A percentile compares a stretch with the other conserved stretches of the same genome.
phyloP scores from a whole-genome alignment of 2,113 vertebrate species.

The Ceyx margarethae region DNA sequence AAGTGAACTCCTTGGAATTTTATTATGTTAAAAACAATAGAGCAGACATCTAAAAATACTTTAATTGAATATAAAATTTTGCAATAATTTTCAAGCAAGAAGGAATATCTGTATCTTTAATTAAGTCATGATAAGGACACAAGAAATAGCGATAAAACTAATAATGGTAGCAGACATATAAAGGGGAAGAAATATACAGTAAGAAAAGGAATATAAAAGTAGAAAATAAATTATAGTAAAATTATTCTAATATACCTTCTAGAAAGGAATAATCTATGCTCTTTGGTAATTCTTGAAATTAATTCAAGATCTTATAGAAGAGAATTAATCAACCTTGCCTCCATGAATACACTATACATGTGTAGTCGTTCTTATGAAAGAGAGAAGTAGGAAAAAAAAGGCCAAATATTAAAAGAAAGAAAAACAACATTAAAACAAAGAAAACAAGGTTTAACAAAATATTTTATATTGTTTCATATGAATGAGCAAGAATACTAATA shows the following conservation, averaged over 20 bases:
- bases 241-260: not conserved
- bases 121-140: constrained; percentile 43
- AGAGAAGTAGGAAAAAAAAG: not conserved
- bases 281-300: not conserved
- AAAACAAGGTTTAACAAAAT: not conserved
- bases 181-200: not conserved
- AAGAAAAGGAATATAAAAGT: not conserved
- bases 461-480: not conserved
- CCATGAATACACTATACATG: not conserved
- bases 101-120: constrained; percentile 56
- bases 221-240: not conserved
- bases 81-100: constrained; percentile 63
- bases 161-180: not conserved
- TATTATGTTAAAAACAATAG: constrained; percentile 41
- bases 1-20: constrained; percentile 36
- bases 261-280: not conserved
- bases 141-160: constrained; percentile 33
- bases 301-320: not conserved
- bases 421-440: not conserved
- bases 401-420: not conserved
- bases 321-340: not conserved
- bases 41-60: constrained; percentile 52
- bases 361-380: not conserved
- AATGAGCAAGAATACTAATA: not conserved
- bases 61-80: constrained; percentile 51